phyloP scores from a whole-genome alignment of 2,797 vertebrate genomes.

The Amblyopsis hoosieri region DNA sequence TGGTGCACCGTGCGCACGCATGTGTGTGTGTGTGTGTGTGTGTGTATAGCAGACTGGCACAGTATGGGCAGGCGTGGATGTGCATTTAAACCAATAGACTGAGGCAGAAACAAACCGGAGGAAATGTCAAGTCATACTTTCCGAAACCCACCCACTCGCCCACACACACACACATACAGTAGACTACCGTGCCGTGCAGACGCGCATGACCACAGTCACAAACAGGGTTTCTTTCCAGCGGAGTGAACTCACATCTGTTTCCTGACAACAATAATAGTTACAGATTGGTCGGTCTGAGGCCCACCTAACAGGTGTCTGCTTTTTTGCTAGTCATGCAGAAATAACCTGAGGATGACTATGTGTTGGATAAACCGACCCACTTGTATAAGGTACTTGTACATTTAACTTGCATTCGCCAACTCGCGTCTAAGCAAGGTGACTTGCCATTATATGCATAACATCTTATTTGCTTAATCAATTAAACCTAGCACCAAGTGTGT shows the following conservation, averaged over 20 bases:
- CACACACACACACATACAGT: constrained; percentile 54
- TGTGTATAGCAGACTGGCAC: constrained; percentile 48
- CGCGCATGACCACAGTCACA: constrained; percentile 79
- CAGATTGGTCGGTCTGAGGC: constrained; percentile 64
- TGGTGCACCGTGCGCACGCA: constrained; percentile 3
- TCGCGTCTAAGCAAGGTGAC: constrained; percentile 44
- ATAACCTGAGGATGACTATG: constrained; percentile 48
- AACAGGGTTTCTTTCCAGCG: constrained; percentile 84
- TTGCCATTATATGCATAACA: constrained; percentile 40
- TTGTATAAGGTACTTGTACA: not conserved
- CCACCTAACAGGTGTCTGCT: constrained; percentile 77
- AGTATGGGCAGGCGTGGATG: constrained; percentile 60
- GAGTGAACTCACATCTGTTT: constrained; percentile 85
- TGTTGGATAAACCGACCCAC: constrained; percentile 39
- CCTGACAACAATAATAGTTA: constrained; percentile 84
- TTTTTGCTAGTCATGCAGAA: constrained; percentile 54
- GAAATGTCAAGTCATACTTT: constrained; percentile 85
- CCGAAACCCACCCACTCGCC: constrained; percentile 78
- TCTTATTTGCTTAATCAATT: constrained; percentile 18
- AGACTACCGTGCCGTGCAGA: constrained; percentile 73
- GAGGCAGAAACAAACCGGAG: constrained; percentile 71
- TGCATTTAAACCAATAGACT: constrained; percentile 69
- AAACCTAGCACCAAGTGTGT: constrained; percentile 20
- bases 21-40: constrained; percentile 39
- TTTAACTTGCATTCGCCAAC: constrained; percentile 45